Conservation (phyloP, 2,113 vertebrate genomes). For the Mustelus asterias region DNA sequence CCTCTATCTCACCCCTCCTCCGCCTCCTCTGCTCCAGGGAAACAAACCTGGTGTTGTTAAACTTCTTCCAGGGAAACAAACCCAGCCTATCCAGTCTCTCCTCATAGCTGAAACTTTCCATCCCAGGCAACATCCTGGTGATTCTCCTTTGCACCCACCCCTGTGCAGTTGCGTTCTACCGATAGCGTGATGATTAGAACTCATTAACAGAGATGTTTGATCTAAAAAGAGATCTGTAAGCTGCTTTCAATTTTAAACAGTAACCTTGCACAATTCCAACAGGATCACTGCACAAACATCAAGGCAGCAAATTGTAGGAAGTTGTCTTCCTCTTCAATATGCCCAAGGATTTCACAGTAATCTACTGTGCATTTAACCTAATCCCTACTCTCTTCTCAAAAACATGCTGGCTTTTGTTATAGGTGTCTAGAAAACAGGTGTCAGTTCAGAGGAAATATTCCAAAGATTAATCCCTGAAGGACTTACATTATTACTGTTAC, state of each 20-base stretch:
- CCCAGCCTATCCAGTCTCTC: too few relatives aligned
- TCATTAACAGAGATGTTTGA: background rate
- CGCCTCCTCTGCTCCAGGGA: too few relatives aligned
- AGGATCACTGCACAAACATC: background rate
- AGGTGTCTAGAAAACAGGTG: background rate
- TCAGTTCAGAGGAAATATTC: background rate
- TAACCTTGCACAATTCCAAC: background rate
- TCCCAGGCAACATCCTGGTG: too few relatives aligned
- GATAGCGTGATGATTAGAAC: background rate
- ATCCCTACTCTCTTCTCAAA: background rate
- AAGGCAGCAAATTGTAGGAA: background rate
- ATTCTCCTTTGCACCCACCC: too few relatives aligned
- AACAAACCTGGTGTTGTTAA: too few relatives aligned
- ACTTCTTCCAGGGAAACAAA: too few relatives aligned
- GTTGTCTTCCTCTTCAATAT: background rate
- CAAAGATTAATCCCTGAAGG: background rate
- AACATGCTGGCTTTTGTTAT: background rate
- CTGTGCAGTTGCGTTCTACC: too few relatives aligned
- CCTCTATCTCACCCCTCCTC: too few relatives aligned
- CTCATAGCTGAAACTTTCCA: too few relatives aligned
- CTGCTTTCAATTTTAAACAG: background rate
- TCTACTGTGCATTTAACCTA: background rate
- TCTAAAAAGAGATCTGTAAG: background rate
- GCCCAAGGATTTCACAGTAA: background rate
- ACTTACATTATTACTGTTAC: background rate